Percentiles rank a stretch among this genome's conserved stretches.
Evolutionary conservation across 1,140 invertebrate genomes (phyloP).

Genomic region (Drosophila aff.): DNA sequence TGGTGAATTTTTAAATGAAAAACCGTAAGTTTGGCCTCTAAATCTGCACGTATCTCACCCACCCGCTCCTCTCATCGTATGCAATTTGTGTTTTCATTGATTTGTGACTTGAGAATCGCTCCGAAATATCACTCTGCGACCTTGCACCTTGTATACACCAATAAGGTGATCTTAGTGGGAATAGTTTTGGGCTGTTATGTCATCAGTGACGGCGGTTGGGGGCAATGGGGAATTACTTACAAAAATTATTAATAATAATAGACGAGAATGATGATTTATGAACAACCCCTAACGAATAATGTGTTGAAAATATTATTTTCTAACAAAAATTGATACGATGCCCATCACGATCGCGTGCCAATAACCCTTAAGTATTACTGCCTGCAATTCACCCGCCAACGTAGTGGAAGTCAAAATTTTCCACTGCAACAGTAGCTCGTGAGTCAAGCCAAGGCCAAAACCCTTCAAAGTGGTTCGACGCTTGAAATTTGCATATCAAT

Average conservation of each 20-base stretch:
- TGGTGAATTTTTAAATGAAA: slow-evolving; percentile 85
- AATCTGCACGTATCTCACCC: neutral
- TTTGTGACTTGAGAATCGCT: slow-evolving; percentile 44
- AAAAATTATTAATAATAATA: neutral
- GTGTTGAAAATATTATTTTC: neutral
- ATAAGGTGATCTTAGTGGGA: neutral
- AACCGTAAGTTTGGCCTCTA: slow-evolving; percentile 80
- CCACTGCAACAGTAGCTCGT: slow-evolving; percentile 25
- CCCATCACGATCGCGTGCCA: neutral
- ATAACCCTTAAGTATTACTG: neutral
- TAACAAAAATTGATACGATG: neutral
- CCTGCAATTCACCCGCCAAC: neutral
- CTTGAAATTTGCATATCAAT: slow-evolving; percentile 70
- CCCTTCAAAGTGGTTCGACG: slow-evolving; percentile 66
- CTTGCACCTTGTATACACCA: neutral
- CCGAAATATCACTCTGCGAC: neutral
- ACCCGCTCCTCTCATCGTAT: neutral
- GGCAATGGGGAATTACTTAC: neutral
- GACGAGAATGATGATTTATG: neutral
- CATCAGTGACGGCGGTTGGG: no score
- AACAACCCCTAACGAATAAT: neutral
- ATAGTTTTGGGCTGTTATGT: neutral
- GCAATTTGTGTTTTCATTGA: slow-evolving; percentile 34
- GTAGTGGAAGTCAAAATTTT: slow-evolving; percentile 39
- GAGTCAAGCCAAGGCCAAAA: slow-evolving; percentile 67